Evolutionary conservation across 2,888 invertebrate species (phyloP).

Genomic region (Nomada ruficornis): DNA sequence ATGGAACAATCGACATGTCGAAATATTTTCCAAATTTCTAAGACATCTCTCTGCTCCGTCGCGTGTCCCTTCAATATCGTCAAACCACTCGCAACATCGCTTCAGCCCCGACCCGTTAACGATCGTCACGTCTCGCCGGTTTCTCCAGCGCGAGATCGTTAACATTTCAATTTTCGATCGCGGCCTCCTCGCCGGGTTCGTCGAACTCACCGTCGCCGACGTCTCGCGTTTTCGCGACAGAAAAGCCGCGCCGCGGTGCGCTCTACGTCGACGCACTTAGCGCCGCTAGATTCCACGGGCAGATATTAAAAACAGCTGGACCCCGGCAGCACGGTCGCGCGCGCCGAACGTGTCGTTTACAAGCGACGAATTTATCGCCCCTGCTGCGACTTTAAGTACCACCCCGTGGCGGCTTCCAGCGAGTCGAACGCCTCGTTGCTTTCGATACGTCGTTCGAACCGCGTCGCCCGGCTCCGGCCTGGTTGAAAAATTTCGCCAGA

Average conservation of each 20-base stretch:
- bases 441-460: slow-evolving; percentile 58
- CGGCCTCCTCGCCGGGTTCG: slow-evolving; percentile 41
- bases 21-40: too few species aligned
- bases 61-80: too few species aligned
- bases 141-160: slow-evolving; percentile 37
- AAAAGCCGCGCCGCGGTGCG: slow-evolving; percentile 29
- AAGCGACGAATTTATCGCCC: slow-evolving; percentile 71
- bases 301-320: slow-evolving; percentile 76
- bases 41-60: too few species aligned
- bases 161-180: slow-evolving; percentile 40
- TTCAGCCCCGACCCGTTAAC: too few species aligned
- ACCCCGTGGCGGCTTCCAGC: slow-evolving; percentile 39
- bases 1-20: too few species aligned
- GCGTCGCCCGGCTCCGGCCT: not conserved
- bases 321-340: slow-evolving; percentile 35
- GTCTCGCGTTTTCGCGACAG: slow-evolving; percentile 27
- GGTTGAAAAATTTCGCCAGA: slow-evolving; percentile 50
- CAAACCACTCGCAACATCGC: too few species aligned
- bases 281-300: slow-evolving; percentile 67
- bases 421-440: slow-evolving; percentile 48
- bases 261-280: slow-evolving; percentile 65
- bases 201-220: slow-evolving; percentile 50
- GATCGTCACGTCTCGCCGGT: too few species aligned
- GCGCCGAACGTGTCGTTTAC: slow-evolving; percentile 65
- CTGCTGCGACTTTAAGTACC: slow-evolving; percentile 66